These are phyloP conservation scores for Papilio xuthus DNA, from an alignment of 1,140 invertebrate genomes.

Conservation along the genomic window DNA sequence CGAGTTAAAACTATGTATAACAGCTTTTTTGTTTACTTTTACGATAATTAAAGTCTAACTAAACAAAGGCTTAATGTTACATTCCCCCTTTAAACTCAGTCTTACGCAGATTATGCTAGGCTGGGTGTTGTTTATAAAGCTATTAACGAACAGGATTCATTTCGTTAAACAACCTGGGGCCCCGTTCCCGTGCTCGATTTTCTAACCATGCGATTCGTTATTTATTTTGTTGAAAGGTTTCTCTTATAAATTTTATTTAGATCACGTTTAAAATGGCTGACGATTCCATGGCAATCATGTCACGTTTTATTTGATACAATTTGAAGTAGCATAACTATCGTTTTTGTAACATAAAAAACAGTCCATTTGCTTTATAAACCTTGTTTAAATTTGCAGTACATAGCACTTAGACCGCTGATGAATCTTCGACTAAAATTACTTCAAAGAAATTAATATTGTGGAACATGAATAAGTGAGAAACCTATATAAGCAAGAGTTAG, in stretches of 20 bases:
- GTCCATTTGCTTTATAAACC: no score
- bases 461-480: no score
- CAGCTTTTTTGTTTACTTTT: neutral
- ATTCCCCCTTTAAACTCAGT: neutral
- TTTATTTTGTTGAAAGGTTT: constrained; percentile 13
- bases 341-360: neutral
- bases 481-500: no score
- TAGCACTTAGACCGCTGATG: no score
- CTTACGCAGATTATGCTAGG: constrained; percentile 20
- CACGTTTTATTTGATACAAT: neutral
- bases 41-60: neutral
- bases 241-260: constrained; percentile 18
- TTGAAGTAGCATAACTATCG: neutral
- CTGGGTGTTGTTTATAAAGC: constrained; percentile 1
- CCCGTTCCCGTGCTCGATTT: no score
- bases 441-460: no score
- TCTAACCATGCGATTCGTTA: constrained; percentile 9
- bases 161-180: constrained; percentile 19
- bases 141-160: constrained; percentile 27
- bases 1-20: neutral
- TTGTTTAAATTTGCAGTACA: no score
- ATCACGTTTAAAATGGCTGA: neutral
- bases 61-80: neutral
- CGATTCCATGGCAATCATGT: neutral
- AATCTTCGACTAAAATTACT: no score